Percentiles rank a stretch among this genome's conserved stretches.
Conservation (phyloP, 2,888 invertebrate genomes). For the Elmis aenea region DNA sequence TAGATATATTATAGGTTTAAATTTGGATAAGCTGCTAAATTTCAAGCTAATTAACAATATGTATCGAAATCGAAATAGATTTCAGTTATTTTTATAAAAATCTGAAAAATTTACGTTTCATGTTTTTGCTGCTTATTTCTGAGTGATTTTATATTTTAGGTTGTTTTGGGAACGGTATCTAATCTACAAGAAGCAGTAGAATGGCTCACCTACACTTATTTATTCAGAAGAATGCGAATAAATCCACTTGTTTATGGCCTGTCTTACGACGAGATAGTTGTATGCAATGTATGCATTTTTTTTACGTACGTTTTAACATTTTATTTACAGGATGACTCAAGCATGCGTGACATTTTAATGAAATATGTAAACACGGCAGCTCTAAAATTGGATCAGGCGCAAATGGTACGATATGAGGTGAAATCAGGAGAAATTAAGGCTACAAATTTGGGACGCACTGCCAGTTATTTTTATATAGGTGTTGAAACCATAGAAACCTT, state of each 20-base stretch:
- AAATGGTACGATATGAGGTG: conserved; percentile 89
- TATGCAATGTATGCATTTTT: too few relatives aligned
- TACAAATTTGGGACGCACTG: conserved; percentile 90
- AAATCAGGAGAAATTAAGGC: conserved; percentile 74
- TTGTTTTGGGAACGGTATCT: conserved; percentile 91
- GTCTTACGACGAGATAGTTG: not conserved
- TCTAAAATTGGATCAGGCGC: conserved; percentile 80
- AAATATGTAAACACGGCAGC: conserved; percentile 78
- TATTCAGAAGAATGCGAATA: conserved; percentile 88
- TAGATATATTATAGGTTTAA: too few relatives aligned
- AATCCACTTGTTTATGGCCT: conserved; percentile 81
- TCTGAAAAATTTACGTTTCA: conserved; percentile 4
- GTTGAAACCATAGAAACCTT: conserved; percentile 92
- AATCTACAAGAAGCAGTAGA: conserved; percentile 94
- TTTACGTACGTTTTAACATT: not conserved
- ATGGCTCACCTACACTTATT: conserved; percentile 96
- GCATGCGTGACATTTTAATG: conserved; percentile 69
- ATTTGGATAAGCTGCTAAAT: too few relatives aligned
- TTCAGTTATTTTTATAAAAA: too few relatives aligned
- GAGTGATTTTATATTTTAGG: conserved; percentile 47
- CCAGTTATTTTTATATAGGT: conserved; percentile 97
- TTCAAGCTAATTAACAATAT: not conserved
- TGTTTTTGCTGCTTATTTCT: conserved; percentile 10
- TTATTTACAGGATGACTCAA: conserved; percentile 61
- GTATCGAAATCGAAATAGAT: too few relatives aligned